Percentiles rank a stretch among this genome's conserved stretches.
phyloP scores from a whole-genome alignment of 2,113 vertebrate species.

The Callocephalon fimbriatum region DNA sequence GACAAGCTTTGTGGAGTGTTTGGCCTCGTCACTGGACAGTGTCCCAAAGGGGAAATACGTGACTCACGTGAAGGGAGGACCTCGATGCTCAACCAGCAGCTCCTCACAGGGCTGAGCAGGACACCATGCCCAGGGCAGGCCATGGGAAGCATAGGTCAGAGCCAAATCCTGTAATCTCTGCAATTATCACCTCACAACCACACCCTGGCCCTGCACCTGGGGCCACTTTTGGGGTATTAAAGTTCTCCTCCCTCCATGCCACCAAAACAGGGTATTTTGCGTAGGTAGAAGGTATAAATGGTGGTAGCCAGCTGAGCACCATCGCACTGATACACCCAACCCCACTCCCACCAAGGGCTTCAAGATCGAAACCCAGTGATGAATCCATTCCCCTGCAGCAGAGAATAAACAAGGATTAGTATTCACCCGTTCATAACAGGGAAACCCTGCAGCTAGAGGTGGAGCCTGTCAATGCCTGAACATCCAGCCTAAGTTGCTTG shows the following conservation, averaged over 20 bases:
- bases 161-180: neutral
- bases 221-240: accelerated
- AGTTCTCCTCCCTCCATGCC: neutral
- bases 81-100: neutral
- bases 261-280: accelerated
- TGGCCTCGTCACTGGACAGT: neutral
- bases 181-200: neutral
- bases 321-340: accelerated
- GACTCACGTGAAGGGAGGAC: neutral
- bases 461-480: neutral
- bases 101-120: accelerated
- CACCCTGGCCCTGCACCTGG: neutral
- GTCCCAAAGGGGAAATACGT: neutral
- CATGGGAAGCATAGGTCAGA: neutral
- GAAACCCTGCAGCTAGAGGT: slow-evolving; percentile 60
- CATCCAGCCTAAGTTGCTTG: slow-evolving; percentile 39
- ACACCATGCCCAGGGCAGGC: neutral
- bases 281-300: accelerated
- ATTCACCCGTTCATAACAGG: slow-evolving; percentile 30
- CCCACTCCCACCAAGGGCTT: neutral
- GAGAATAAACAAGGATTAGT: slow-evolving; percentile 41
- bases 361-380: neutral
- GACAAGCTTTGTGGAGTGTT: neutral
- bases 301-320: accelerated
- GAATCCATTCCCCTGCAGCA: slow-evolving; percentile 12